Evolutionary conservation across 2,888 invertebrate species (phyloP).

Genomic region (Archaeoteleia sp.): DNA sequence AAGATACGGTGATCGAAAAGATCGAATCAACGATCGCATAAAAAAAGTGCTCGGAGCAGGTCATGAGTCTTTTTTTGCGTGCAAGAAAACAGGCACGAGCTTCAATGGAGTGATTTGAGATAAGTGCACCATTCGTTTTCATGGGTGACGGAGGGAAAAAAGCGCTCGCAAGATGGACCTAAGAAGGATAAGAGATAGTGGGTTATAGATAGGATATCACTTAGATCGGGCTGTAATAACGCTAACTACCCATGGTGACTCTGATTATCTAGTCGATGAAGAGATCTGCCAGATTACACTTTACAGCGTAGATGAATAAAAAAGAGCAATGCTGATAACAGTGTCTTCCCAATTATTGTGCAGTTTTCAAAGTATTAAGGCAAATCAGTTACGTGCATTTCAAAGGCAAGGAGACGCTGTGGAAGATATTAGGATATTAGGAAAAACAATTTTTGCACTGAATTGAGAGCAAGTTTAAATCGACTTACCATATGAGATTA

Average conservation of each 20-base stretch:
- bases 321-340: too few relatives aligned
- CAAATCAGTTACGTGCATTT: too few relatives aligned
- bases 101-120: conserved; percentile 62
- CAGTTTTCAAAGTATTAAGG: too few relatives aligned
- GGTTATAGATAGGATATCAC: conserved; percentile 47
- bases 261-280: conserved; percentile 36
- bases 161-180: conserved; percentile 33
- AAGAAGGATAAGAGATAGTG: conserved; percentile 31
- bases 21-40: conserved; percentile 34
- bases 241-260: conserved; percentile 45
- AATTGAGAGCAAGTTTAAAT: too few relatives aligned
- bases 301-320: conserved; percentile 6
- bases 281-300: conserved; percentile 35
- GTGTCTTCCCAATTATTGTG: too few relatives aligned
- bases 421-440: too few relatives aligned
- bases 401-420: too few relatives aligned
- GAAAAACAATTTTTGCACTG: too few relatives aligned
- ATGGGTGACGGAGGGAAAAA: conserved; percentile 54
- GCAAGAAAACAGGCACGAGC: conserved; percentile 56
- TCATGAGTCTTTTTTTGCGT: conserved; percentile 38
- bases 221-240: conserved; percentile 47
- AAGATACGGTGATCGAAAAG: conserved; percentile 30
- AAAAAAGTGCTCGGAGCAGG: conserved; percentile 36
- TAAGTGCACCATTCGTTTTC: conserved; percentile 62
- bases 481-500: too few relatives aligned